Evolutionary conservation across 2,113 vertebrate genomes (phyloP), one percentile per base, ranked within the genome.

Genomic region (Notothenia rossii): DNA sequence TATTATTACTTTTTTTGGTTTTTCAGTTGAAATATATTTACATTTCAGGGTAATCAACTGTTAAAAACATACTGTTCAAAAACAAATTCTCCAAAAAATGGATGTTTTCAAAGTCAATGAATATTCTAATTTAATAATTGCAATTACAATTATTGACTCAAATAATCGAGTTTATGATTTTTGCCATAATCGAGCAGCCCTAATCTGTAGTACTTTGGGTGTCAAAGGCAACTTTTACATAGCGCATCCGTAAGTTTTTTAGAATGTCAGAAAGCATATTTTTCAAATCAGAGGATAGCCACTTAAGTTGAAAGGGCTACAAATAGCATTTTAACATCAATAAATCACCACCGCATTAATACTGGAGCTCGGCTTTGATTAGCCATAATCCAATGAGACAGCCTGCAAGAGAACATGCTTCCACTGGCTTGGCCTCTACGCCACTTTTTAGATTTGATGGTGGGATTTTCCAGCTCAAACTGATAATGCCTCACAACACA

Each of bases 331-430:
- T 66, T 71, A 51, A 51, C 75, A 78, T 84, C 72, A 84, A 82
- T 86, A 84, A 89, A 84, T 81, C 70, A 87, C 5, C 1, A 7
- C 50, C 0, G 36, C 81, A 80, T 86, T 79, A 86, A 83, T 36
- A 64, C 22, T 67, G 14, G 53, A 71, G 48, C 12, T 7, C 0
- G 0, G 25, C 72, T 75, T 60, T 66, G 59, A 86, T 86, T 84
- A 62, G 10, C 66, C 36, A 72, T 50, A 70, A 85, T 65, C 54
- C 67, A 49, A 10, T 50, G 70, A 67, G 61, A 72, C 56, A 33
- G 50, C 45, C 54, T 66, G 45, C 40, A 29, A 56, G 20, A 77
- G 36, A 25, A 46, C 46, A 22, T 5, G 36, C 43, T 53, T 40
- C 48, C 18, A 2, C 54, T 46, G 22, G n/a, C 10, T 43, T 46